phyloP scores from a whole-genome alignment of 1,140 invertebrate species.

The Lepidurus arcticus region DNA sequence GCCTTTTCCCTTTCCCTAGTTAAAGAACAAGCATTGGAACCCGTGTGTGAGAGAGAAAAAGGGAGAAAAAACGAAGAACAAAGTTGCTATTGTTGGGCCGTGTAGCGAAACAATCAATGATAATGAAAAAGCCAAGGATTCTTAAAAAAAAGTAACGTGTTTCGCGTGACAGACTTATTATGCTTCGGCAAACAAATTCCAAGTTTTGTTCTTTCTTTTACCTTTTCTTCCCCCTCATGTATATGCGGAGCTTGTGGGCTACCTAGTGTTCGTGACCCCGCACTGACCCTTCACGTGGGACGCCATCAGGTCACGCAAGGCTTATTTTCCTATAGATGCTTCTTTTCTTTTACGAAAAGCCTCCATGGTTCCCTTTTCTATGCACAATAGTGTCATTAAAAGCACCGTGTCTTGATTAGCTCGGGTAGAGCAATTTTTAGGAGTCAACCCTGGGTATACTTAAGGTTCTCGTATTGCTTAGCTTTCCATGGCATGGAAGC shows the following conservation, averaged over 20 bases:
- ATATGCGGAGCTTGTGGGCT: slow-evolving; percentile 15
- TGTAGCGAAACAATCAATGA: slow-evolving; percentile 7
- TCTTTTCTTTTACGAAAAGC: not conserved
- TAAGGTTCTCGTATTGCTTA: no score
- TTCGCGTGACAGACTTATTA: slow-evolving; percentile 17
- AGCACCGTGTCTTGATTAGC: slow-evolving; percentile 18
- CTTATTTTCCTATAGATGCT: not conserved
- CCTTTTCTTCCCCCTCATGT: not conserved
- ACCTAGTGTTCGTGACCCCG: slow-evolving; percentile 6
- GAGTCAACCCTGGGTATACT: no score
- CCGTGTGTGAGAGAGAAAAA: not conserved
- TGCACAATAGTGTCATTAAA: not conserved
- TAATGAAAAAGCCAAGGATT: not conserved
- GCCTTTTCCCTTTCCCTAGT: not conserved
- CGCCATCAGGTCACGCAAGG: slow-evolving; percentile 1
- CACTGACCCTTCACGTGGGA: not conserved
- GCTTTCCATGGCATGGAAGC: no score
- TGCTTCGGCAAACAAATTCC: not conserved
- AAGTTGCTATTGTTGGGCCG: not conserved
- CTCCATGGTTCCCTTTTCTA: not conserved
- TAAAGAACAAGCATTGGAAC: not conserved
- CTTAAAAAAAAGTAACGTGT: not conserved
- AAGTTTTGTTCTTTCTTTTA: not conserved
- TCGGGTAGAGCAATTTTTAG: not conserved
- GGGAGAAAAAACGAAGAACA: not conserved